Conservation (phyloP, 23 tunicate species). For the Botrylloides violaceus region DNA sequence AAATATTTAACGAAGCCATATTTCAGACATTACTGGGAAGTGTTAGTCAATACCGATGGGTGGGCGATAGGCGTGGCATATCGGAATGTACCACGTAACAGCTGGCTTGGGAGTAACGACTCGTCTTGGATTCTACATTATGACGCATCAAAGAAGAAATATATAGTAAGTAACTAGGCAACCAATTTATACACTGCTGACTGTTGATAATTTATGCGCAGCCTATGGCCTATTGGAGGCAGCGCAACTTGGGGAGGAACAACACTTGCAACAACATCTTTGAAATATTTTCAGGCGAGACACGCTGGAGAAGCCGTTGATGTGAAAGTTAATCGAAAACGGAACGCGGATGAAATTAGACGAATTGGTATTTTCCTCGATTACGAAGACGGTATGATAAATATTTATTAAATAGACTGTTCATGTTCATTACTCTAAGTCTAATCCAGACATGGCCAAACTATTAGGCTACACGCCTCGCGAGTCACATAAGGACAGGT, state of each 20-base stretch:
- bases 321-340: neutral
- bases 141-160: constrained; percentile 49
- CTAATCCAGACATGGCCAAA: too few relatives aligned
- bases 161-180: constrained; percentile 50
- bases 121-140: constrained; percentile 84
- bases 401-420: too few relatives aligned
- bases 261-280: too few relatives aligned
- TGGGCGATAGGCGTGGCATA: constrained; percentile 94
- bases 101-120: constrained; percentile 87
- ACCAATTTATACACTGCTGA: too few relatives aligned
- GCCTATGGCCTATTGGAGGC: too few relatives aligned
- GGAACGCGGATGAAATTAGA: neutral
- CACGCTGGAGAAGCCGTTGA: constrained; percentile 69
- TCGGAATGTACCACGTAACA: constrained; percentile 55
- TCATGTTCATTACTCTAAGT: too few relatives aligned
- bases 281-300: constrained; percentile 41
- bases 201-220: too few relatives aligned
- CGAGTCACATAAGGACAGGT: too few relatives aligned
- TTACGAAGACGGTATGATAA: constrained; percentile 81
- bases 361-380: constrained; percentile 64
- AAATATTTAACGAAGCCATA: neutral
- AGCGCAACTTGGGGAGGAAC: too few relatives aligned
- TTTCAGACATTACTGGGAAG: constrained; percentile 84
- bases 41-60: constrained; percentile 67
- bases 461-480: too few relatives aligned